phyloP scores from a whole-genome alignment of 2,113 vertebrate species.

The Corydoras maculifer region DNA sequence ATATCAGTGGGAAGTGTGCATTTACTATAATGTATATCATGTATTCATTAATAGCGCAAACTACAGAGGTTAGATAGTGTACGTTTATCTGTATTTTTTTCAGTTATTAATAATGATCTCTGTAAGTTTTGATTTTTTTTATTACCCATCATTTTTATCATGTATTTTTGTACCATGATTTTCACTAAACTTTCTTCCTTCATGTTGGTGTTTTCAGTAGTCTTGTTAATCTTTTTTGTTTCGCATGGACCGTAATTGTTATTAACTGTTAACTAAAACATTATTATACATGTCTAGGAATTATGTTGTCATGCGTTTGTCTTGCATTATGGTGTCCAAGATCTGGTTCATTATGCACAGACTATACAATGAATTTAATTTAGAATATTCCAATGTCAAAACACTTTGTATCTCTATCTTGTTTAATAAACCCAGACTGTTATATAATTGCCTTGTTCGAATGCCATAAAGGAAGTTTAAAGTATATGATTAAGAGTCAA shows the following conservation, averaged over 20 bases:
- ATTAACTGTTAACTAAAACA: conserved; percentile 81
- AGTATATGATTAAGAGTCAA: too few relatives aligned
- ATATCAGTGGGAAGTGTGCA: conserved; percentile 63
- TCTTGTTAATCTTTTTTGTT: conserved; percentile 65
- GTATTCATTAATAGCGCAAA: conserved; percentile 66
- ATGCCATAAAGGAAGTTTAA: too few relatives aligned
- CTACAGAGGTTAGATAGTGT: conserved; percentile 63
- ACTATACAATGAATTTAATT: conserved; percentile 65
- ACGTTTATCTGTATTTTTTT: conserved; percentile 59
- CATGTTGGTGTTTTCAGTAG: conserved; percentile 82
- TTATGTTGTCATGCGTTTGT: conserved; percentile 63
- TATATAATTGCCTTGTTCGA: conserved; percentile 46
- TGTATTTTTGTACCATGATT: conserved; percentile 92
- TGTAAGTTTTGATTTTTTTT: conserved; percentile 61
- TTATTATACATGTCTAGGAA: conserved; percentile 82
- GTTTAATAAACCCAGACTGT: conserved; percentile 73
- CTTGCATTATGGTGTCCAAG: conserved; percentile 72
- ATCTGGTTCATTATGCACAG: conserved; percentile 69
- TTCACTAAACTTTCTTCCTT: conserved; percentile 60
- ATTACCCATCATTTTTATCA: conserved; percentile 63
- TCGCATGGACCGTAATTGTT: conserved; percentile 88
- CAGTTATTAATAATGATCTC: conserved; percentile 74
- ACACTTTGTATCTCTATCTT: conserved; percentile 74
- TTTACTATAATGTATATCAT: conserved; percentile 64
- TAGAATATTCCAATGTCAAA: conserved; percentile 65